Evolutionary conservation across 2,797 vertebrate species (phyloP).

Genomic region (Pempheris klunzingeri): DNA sequence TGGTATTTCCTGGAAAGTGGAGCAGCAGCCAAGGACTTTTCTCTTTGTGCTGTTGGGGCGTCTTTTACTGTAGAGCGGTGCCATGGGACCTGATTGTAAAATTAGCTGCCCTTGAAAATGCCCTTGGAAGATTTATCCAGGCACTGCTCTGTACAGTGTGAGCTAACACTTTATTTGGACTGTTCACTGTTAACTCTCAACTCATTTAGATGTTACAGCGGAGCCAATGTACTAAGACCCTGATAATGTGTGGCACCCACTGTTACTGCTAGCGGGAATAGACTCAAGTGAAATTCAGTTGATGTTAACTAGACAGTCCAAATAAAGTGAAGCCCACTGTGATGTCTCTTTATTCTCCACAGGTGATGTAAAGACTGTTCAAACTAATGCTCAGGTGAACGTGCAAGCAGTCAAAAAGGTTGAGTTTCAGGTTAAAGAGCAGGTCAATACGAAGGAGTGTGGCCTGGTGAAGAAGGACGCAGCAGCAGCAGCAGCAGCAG

Average conservation of each 20-base stretch:
- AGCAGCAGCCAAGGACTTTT: slow-evolving; percentile 49
- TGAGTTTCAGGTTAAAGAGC: slow-evolving; percentile 71
- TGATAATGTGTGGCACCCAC: neutral
- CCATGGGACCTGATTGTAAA: slow-evolving; percentile 64
- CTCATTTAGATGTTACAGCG: neutral
- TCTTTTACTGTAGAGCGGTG: slow-evolving; percentile 38
- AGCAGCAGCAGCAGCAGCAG: slow-evolving; percentile 11
- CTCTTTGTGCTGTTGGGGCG: slow-evolving; percentile 55
- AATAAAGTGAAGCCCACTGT: slow-evolving; percentile 52
- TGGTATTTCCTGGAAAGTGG: slow-evolving; percentile 23
- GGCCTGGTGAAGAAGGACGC: slow-evolving; percentile 53
- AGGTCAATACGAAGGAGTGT: slow-evolving; percentile 48
- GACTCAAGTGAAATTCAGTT: neutral
- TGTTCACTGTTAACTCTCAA: slow-evolving; percentile 33
- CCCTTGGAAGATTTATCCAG: slow-evolving; percentile 64
- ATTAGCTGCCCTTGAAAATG: slow-evolving; percentile 70
- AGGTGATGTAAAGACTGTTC: slow-evolving; percentile 76
- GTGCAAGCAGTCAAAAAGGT: slow-evolving; percentile 60
- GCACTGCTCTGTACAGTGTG: slow-evolving; percentile 42
- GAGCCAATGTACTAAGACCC: neutral
- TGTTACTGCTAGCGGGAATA: neutral
- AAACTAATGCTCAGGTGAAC: slow-evolving; percentile 66
- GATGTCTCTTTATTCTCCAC: slow-evolving; percentile 63
- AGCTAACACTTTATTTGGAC: slow-evolving; percentile 46
- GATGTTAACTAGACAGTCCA: slow-evolving; percentile 33